Conservation (phyloP, 2,888 invertebrate genomes). For the Netelia fuscicornis region DNA sequence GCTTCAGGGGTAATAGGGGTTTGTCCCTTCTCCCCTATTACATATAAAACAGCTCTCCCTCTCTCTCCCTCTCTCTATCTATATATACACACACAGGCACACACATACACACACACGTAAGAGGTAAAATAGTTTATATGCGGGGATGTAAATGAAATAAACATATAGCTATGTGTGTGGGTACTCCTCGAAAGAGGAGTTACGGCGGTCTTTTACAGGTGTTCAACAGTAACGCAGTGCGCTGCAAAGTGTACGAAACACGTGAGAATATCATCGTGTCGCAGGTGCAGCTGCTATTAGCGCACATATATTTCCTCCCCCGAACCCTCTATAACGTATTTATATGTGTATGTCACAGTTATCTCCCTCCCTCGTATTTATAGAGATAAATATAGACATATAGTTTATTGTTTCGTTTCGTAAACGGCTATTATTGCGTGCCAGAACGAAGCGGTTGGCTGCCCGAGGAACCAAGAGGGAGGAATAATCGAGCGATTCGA, state of each 20-base stretch:
- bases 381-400: too few relatives aligned
- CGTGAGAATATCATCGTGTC: slow-evolving; percentile 81
- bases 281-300: slow-evolving; percentile 79
- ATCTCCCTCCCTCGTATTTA: slow-evolving; percentile 27
- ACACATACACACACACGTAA: not conserved
- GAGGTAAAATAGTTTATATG: not conserved
- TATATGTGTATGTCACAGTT: slow-evolving; percentile 26
- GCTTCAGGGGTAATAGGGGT: slow-evolving; percentile 55
- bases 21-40: slow-evolving; percentile 40
- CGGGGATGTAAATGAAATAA: not conserved
- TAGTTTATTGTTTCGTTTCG: slow-evolving; percentile 76
- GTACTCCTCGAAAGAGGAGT: slow-evolving; percentile 26
- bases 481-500: slow-evolving; percentile 21
- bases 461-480: slow-evolving; percentile 30
- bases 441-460: slow-evolving; percentile 61
- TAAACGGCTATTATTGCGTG: slow-evolving; percentile 75
- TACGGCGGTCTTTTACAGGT: slow-evolving; percentile 78
- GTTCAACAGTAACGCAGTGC: slow-evolving; percentile 72
- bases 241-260: slow-evolving; percentile 65
- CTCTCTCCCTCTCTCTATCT: slow-evolving; percentile 1
- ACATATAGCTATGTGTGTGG: not conserved
- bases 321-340: slow-evolving; percentile 10
- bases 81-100: not conserved
- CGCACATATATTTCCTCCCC: slow-evolving; percentile 48
- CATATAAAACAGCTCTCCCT: not conserved